phyloP scores from a whole-genome alignment of 2,888 invertebrate genomes.

The Oegoconia quadripuncta region DNA sequence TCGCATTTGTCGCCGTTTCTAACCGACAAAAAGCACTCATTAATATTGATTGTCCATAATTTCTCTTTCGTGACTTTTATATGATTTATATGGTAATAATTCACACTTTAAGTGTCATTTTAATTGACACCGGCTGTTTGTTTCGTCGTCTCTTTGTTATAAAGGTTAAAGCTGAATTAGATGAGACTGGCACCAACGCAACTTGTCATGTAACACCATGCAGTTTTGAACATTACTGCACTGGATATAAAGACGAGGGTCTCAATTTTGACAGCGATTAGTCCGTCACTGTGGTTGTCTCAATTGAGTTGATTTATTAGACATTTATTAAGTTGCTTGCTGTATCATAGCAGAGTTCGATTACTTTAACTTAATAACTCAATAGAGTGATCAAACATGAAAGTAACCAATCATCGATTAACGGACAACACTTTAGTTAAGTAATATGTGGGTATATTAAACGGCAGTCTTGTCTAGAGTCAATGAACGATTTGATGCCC shows the following conservation, averaged over 20 bases:
- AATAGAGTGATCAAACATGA: slow-evolving; percentile 13
- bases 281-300: not conserved
- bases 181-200: not conserved
- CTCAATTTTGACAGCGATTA: not conserved
- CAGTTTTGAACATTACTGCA: no score
- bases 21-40: slow-evolving; percentile 28
- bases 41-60: slow-evolving; percentile 26
- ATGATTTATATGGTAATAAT: slow-evolving; percentile 30
- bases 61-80: slow-evolving; percentile 31
- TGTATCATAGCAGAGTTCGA: slow-evolving; percentile 15
- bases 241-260: not conserved
- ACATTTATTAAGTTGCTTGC: not conserved
- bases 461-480: not conserved
- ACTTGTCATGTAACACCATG: no score
- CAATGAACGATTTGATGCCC: no score
- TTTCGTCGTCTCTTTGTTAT: slow-evolving; percentile 10
- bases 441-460: slow-evolving; percentile 1
- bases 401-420: slow-evolving; percentile 2
- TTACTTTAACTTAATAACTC: slow-evolving; percentile 26
- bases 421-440: not conserved
- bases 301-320: slow-evolving; percentile 3
- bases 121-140: slow-evolving; percentile 27
- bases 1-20: not conserved
- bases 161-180: not conserved
- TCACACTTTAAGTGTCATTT: slow-evolving; percentile 28